These are phyloP conservation scores for Clivina fossor DNA, from an alignment of 2,888 invertebrate genomes.

Conservation along the genomic window DNA sequence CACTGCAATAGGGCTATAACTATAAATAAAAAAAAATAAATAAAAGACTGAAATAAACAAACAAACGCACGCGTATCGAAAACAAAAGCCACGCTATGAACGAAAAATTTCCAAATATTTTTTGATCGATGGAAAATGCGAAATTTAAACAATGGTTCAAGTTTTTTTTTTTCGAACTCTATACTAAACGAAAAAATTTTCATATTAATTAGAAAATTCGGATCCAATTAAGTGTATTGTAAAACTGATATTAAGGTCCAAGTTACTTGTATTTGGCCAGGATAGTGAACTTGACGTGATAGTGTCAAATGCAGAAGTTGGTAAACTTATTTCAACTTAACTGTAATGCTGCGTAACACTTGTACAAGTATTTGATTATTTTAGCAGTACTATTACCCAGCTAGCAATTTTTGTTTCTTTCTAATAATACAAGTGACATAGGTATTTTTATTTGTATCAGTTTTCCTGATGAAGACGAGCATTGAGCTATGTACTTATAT, in stretches of 20 bases:
- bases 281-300: too few species aligned
- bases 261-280: constrained; percentile 2
- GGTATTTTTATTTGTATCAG: too few species aligned
- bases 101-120: background rate
- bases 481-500: too few species aligned
- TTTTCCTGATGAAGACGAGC: too few species aligned
- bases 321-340: too few species aligned
- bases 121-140: background rate
- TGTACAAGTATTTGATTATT: too few species aligned
- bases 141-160: background rate
- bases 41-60: constrained; percentile 14
- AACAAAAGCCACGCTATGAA: constrained; percentile 16
- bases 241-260: constrained; percentile 4
- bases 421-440: too few species aligned
- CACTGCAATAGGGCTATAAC: constrained; percentile 16
- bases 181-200: constrained; percentile 51
- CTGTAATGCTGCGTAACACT: too few species aligned
- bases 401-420: too few species aligned
- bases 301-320: too few species aligned
- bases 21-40: constrained; percentile 19
- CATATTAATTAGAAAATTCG: constrained; percentile 55
- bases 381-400: too few species aligned
- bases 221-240: constrained; percentile 50
- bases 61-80: constrained; percentile 7
- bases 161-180: background rate